Evolutionary conservation across 1,140 invertebrate genomes (phyloP).

Genomic region (Phortica variegata): DNA sequence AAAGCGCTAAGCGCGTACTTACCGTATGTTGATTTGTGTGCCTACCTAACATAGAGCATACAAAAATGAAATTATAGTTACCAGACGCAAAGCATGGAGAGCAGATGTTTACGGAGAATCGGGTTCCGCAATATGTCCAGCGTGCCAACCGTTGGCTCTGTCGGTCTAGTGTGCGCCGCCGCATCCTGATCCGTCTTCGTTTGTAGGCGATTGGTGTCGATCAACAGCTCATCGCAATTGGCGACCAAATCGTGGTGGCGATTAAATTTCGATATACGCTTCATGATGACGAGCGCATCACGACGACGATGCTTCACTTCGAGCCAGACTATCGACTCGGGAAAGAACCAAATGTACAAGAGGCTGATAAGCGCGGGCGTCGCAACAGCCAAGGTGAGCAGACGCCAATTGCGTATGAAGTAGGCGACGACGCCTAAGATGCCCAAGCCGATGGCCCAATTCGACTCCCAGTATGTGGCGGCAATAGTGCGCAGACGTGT

Average conservation of each 20-base stretch:
- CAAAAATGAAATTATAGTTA: too few species aligned
- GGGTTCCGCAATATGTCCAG: background rate
- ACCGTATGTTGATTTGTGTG: too few species aligned
- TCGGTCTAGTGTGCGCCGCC: too few species aligned
- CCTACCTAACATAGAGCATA: too few species aligned
- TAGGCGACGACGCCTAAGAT: constrained; percentile 3
- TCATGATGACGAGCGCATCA: background rate
- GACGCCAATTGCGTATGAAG: constrained; percentile 5
- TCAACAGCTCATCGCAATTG: background rate
- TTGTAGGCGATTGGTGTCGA: too few species aligned
- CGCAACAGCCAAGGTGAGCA: background rate
- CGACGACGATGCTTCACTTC: background rate
- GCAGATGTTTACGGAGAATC: background rate
- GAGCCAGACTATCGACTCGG: constrained; percentile 8
- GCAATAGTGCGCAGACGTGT: constrained; percentile 1
- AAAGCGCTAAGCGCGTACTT: too few species aligned
- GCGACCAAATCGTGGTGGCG: background rate
- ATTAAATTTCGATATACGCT: constrained; percentile 4
- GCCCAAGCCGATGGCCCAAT: constrained; percentile 6
- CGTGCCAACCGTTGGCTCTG: too few species aligned
- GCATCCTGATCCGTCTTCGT: too few species aligned
- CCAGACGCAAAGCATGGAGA: constrained; percentile 1
- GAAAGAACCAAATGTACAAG: constrained; percentile 5
- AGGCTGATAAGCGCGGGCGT: constrained; percentile 1
- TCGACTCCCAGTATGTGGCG: constrained; percentile 1